phyloP scores from a whole-genome alignment of 2,888 invertebrate species.

The Drosophila meridionalis region DNA sequence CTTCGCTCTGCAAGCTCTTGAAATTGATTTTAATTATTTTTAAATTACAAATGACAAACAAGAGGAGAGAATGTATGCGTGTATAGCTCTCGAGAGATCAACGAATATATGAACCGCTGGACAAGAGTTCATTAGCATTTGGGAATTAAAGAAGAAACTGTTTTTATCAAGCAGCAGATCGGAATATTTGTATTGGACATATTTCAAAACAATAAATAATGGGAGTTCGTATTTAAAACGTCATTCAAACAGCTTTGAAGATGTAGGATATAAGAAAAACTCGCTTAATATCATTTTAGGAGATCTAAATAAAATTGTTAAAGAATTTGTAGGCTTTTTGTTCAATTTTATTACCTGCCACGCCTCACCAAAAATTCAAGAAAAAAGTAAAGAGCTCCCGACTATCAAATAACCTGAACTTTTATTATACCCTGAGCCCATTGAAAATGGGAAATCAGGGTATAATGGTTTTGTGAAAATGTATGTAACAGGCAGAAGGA shows the following conservation, averaged over 20 bases:
- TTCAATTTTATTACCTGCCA: neutral
- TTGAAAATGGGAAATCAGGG: no score
- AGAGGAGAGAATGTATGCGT: neutral
- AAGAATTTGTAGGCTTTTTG: neutral
- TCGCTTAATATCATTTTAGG: neutral
- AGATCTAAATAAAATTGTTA: neutral
- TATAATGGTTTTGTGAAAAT: no score
- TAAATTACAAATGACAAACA: neutral
- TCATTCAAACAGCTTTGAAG: neutral
- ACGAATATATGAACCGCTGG: neutral
- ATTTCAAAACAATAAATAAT: neutral
- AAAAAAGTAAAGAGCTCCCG: no score
- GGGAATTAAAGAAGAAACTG: neutral
- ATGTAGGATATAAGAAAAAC: neutral
- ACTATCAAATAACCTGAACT: neutral
- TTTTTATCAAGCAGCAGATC: neutral
- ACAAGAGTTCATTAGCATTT: constrained; percentile 2
- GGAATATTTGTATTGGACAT: neutral
- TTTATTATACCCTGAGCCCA: no score
- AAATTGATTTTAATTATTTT: constrained; percentile 9
- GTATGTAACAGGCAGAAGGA: no score
- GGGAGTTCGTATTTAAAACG: neutral
- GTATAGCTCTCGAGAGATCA: neutral
- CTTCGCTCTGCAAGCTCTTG: constrained; percentile 1
- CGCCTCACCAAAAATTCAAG: no score